Evolutionary conservation across 2,888 invertebrate genomes (phyloP).

Genomic region (Rhagium mordax): DNA sequence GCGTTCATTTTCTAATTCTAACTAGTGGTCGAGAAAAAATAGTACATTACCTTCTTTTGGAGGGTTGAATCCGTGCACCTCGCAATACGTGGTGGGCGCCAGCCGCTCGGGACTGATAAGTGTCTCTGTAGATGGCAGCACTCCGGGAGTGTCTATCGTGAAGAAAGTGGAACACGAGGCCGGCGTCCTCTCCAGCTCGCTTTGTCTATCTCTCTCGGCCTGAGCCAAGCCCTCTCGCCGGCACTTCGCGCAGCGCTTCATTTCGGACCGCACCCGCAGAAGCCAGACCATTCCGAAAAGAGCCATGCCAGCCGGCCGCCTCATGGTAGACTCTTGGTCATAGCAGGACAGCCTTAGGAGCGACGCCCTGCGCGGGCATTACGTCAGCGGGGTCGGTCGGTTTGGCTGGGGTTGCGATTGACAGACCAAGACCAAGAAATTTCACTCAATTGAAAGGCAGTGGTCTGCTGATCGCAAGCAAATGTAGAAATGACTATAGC

Average conservation of each 20-base stretch:
- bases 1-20: too few species aligned
- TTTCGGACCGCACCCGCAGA: conserved; percentile 84
- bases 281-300: conserved; percentile 91
- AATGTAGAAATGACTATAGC: too few species aligned
- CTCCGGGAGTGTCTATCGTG: conserved; percentile 70
- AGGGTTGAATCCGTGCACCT: conserved; percentile 74
- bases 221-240: conserved; percentile 64
- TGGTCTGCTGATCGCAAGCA: too few species aligned
- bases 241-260: conserved; percentile 83
- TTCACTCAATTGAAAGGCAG: too few species aligned
- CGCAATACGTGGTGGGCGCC: conserved; percentile 73
- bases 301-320: conserved; percentile 78
- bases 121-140: conserved; percentile 53
- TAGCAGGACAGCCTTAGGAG: conserved; percentile 51
- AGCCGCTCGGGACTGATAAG: conserved; percentile 57
- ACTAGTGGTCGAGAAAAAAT: too few species aligned
- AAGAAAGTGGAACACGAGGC: conserved; percentile 70
- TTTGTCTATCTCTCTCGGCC: conserved; percentile 49
- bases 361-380: conserved; percentile 23
- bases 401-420: not conserved
- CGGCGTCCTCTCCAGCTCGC: conserved; percentile 50
- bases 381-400: not conserved
- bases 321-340: conserved; percentile 60
- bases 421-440: not conserved
- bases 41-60: conserved; percentile 73